phyloP scores from a whole-genome alignment of 2,113 vertebrate species.

The Salminus brasiliensis region DNA sequence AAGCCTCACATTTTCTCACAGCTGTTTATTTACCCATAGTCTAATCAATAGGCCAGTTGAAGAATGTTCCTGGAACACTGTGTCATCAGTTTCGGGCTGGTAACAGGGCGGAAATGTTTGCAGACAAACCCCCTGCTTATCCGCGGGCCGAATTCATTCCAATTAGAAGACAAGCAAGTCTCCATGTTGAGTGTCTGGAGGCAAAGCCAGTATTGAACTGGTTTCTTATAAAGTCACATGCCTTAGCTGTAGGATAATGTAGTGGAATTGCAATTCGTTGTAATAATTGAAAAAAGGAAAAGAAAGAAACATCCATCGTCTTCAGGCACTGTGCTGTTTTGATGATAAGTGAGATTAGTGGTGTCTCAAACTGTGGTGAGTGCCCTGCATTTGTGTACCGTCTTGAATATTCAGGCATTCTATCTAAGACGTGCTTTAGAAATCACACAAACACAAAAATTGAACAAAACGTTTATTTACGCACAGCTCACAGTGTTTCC shows the following conservation, averaged over 20 bases:
- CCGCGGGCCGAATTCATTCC: not conserved
- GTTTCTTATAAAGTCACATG: not conserved
- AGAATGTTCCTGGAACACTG: constrained; percentile 20
- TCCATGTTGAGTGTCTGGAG: not conserved
- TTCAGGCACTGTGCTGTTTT: not conserved
- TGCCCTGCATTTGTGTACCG: too few species aligned
- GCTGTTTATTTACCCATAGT: not conserved
- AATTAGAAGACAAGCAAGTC: constrained; percentile 18
- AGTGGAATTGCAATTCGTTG: not conserved
- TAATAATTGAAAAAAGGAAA: not conserved
- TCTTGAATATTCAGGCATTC: too few species aligned
- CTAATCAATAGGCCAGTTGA: not conserved
- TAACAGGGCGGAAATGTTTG: constrained; percentile 7
- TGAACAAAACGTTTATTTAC: too few species aligned
- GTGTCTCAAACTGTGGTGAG: too few species aligned
- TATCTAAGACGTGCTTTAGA: too few species aligned
- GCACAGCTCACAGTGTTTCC: too few species aligned
- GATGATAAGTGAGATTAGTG: too few species aligned
- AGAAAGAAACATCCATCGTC: not conserved
- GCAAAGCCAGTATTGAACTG: not conserved
- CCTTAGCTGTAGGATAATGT: not conserved
- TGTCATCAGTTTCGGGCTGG: not conserved
- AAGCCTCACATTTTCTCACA: not conserved
- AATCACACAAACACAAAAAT: too few species aligned
- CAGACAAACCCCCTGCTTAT: not conserved